Base-by-base conservation (phyloP, 2,888 invertebrate species). In the Napeogenes inachia region DNA sequence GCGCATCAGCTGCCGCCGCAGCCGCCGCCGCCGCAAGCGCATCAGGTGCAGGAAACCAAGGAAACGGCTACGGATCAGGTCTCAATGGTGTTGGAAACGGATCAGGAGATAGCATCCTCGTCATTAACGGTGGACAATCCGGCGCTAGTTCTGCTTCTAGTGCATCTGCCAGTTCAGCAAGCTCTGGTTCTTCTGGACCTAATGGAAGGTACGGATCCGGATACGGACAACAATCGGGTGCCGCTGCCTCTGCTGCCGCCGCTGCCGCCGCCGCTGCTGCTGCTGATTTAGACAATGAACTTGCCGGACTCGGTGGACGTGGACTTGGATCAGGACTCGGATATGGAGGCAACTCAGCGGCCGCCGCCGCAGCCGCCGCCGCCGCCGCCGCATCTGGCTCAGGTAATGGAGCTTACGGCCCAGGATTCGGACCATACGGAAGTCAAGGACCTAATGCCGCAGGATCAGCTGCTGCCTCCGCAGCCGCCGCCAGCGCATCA, bases 101-200 rank as follows among this genome's bases (percentile, higher is more conserved):
- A 13, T 57, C 67, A n/a, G 63, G 69, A 13, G 63, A 66, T 4
- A 4, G 21, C 3, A 21, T 50, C 50, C 21, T 50, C 50, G 50
- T 50, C 6, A 50, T 50, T 30, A 50, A 50, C 6, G 50, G 5
- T 21, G 50, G 50, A 10, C 30, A 13, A 50, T 50, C 50, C 10
- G 50, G 50, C 6, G 50, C 50, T 13, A 21, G 21, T 13, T 50
- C 50, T 2, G 13, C 13, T 3, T 50, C 50, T 2, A 13, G 13
- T 30, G 13, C 50, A 50, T 13, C 13, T 50, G 50, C 21, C 10
- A 50, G 50, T 50, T 21, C 50, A 50, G 50, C 50, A 13, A 50
- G 50, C 21, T 21, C 50, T 50, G 13, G 21, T 50, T 5, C 50
- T 3, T 50, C 50, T 10, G 50, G 50, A 50, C 8, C 21, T 21